phyloP scores from a whole-genome alignment of 2,113 vertebrate genomes.

The Ceyx cyanopectus region DNA sequence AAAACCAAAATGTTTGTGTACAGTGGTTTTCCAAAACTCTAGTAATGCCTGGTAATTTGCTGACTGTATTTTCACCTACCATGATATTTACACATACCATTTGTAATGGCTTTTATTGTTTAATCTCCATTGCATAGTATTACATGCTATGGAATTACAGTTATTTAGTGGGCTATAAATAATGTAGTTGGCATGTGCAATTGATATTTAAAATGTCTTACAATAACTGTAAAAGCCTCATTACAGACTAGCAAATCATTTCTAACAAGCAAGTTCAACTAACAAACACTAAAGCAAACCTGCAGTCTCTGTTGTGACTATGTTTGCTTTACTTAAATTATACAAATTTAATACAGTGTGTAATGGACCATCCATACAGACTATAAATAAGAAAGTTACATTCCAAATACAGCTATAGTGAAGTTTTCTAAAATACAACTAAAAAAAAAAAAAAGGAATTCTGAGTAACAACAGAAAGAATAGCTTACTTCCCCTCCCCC shows the following conservation, averaged over 20 bases:
- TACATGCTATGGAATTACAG: constrained; percentile 73
- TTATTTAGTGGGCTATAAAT: constrained; percentile 80
- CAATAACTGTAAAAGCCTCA: constrained; percentile 75
- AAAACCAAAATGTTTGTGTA: constrained; percentile 9
- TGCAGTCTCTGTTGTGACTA: background rate
- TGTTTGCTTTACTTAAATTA: constrained; percentile 42
- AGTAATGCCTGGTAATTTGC: constrained; percentile 61
- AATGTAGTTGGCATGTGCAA: constrained; percentile 72
- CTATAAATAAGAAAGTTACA: background rate
- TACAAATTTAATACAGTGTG: constrained; percentile 41
- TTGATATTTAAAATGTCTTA: constrained; percentile 78
- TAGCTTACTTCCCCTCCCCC: constrained; percentile 52
- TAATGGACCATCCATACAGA: constrained; percentile 12
- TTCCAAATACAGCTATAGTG: constrained; percentile 14
- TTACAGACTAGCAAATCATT: constrained; percentile 74
- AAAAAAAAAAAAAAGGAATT: background rate
- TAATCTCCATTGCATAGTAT: constrained; percentile 73
- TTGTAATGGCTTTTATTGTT: constrained; percentile 75
- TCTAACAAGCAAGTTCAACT: constrained; percentile 73
- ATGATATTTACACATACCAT: constrained; percentile 74
- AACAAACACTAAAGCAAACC: constrained; percentile 68
- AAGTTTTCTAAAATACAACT: constrained; percentile 41
- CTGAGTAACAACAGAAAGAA: constrained; percentile 69
- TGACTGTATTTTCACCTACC: constrained; percentile 69
- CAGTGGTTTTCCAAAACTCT: constrained; percentile 41